Conservation (phyloP, 2,888 invertebrate species). For the Hypercompe scribonia region DNA sequence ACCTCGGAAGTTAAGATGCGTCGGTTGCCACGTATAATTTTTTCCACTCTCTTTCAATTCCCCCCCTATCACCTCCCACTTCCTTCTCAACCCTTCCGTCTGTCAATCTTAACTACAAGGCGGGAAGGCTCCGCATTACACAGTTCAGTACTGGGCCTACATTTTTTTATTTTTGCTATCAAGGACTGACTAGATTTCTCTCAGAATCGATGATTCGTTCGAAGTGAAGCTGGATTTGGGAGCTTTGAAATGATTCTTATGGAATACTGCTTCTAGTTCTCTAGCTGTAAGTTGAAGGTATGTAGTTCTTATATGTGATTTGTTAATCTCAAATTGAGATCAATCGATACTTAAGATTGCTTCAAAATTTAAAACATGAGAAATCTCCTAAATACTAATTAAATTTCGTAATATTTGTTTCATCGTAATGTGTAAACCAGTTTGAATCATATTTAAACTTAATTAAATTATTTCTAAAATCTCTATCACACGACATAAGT, state of each 20-base stretch:
- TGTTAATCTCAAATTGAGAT: no score
- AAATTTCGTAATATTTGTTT: background rate
- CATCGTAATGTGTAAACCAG: background rate
- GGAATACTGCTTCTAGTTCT: background rate
- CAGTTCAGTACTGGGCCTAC: conserved; percentile 75
- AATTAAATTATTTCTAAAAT: background rate
- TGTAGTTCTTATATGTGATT: background rate
- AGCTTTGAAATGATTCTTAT: conserved; percentile 50
- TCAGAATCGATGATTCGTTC: conserved; percentile 72
- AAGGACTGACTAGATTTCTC: conserved; percentile 64
- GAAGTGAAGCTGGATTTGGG: conserved; percentile 47
- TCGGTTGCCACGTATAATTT: conserved; percentile 85
- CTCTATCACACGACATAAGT: no score
- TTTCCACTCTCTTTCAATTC: conserved; percentile 83
- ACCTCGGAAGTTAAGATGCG: conserved; percentile 85
- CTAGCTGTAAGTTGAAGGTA: no score
- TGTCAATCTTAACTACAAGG: conserved; percentile 85
- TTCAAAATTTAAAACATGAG: background rate
- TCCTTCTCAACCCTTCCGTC: conserved; percentile 81
- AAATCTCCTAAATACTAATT: background rate
- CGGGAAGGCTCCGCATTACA: conserved; percentile 71
- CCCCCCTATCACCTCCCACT: conserved; percentile 67
- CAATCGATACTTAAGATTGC: no score
- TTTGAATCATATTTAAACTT: background rate
- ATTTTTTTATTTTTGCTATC: conserved; percentile 71